Percentiles rank a stretch among this genome's conserved stretches.
These are phyloP conservation scores for Xanthorhoe designata DNA, from an alignment of 2,888 invertebrate genomes.

Conservation along the genomic window DNA sequence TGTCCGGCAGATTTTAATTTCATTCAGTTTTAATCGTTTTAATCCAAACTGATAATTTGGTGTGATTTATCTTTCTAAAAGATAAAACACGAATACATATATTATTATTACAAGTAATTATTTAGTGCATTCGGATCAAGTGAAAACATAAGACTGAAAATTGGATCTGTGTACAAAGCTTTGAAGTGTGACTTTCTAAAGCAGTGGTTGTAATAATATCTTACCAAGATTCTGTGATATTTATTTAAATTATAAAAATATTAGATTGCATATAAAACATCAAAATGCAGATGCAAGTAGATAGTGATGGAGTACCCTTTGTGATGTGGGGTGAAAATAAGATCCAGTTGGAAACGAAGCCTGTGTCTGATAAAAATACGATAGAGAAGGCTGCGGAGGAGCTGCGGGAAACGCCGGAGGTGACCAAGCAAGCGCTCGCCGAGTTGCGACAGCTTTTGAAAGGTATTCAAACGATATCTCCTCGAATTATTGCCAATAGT, in stretches of 20 bases:
- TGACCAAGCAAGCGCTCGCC: constrained; percentile 84
- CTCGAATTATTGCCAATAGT: constrained; percentile 21
- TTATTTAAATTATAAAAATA: neutral
- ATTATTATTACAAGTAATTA: neutral
- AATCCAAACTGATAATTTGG: neutral
- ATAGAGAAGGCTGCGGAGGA: constrained; percentile 88
- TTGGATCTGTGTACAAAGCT: neutral
- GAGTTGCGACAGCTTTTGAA: constrained; percentile 85
- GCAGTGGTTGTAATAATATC: neutral
- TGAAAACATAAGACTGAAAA: neutral
- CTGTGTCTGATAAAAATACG: constrained; percentile 83
- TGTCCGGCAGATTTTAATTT: constrained; percentile 19
- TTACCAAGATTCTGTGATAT: constrained; percentile 12
- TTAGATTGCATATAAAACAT: neutral
- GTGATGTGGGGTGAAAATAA: constrained; percentile 86
- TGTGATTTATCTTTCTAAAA: neutral
- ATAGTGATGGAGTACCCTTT: constrained; percentile 85
- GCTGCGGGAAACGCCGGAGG: constrained; percentile 89
- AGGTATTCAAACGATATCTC: constrained; percentile 66
- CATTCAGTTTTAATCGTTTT: constrained; percentile 6
- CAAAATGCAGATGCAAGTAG: constrained; percentile 78
- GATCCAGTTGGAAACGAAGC: constrained; percentile 87
- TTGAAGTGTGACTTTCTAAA: neutral
- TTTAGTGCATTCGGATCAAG: neutral
- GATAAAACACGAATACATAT: neutral